Base-by-base conservation (phyloP, 2,797 vertebrate genomes). In the Semotilus atromaculatus region DNA sequence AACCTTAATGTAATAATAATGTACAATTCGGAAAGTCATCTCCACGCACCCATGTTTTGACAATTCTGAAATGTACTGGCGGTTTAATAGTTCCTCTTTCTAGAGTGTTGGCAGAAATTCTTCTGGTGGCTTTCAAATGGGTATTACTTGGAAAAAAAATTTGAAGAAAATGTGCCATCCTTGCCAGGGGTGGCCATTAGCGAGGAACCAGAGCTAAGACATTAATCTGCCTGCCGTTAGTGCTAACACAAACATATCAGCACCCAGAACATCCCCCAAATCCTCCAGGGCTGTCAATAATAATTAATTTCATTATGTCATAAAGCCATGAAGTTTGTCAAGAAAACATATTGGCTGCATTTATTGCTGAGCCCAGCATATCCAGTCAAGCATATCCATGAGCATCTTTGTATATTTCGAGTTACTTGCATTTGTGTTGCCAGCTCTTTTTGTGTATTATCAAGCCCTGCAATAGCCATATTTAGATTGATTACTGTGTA, bases 131-230 rank as follows among this genome's bases (percentile, higher is more conserved):
- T 55, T 84, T 77, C 34, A 77, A 77, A 70, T 45, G 13, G 21
- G 14, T 70, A 40, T 70, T 84, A 36, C 36, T n/a, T 40, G 48
- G 48, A 43, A 77, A 58, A 60, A 55, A 4, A 70, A 58, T 77
- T 53, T 14, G 10, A 66, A 40, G 62, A 84, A 81, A 83, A 34
- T 62, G 64, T 64, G 66, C 81, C 83, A 88, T 88, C 77, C 80
- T 78, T 80, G 88, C 88, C 83, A 73, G 53, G 68, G 89, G 43
- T 62, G 88, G 85, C 86, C 91, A 89, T 90, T 88, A 90, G 23
- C 38, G 84, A 75, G 31, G 5, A 90, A 89, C 78, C 85, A 89
- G 81, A 84, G 84, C 73, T 87, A 83, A 80, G 66, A 48, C 62
- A 81, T 80, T 75, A 78, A 72, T 87, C 38, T 67, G 45, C 66